Conservation (phyloP, 2,888 invertebrate genomes). For the Acanthosepion lycidas region DNA sequence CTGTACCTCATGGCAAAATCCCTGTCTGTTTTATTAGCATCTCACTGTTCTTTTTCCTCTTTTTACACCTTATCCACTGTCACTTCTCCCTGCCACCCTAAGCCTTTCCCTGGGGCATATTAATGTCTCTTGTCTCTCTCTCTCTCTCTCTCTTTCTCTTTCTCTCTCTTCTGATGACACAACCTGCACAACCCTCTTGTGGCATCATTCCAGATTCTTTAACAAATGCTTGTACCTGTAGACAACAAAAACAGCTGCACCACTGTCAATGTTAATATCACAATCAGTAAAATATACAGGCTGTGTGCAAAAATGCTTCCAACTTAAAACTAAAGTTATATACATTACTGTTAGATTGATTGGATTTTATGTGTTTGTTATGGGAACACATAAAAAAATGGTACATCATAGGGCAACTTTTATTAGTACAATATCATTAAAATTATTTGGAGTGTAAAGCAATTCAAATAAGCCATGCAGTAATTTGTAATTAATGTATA, state of each 20-base stretch:
- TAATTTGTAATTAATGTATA: no score
- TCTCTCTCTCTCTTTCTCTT: background rate
- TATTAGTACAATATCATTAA: no score
- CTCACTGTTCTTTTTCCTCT: background rate
- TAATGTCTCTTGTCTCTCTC: background rate
- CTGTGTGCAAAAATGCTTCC: no score
- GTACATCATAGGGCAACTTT: no score
- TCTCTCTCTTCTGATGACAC: background rate
- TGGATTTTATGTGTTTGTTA: no score
- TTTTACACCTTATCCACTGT: background rate
- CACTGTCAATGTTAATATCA: no score
- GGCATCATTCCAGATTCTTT: background rate
- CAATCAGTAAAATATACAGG: no score
- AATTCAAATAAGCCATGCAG: no score
- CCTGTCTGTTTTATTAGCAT: background rate
- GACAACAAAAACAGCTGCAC: background rate
- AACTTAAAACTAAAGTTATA: no score
- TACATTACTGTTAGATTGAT: no score
- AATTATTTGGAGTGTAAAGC: no score
- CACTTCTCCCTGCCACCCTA: background rate
- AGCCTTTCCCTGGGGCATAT: background rate
- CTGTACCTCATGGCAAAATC: background rate
- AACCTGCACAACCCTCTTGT: background rate
- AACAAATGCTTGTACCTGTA: background rate
- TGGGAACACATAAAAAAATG: no score